Evolutionary conservation across 2,113 vertebrate genomes (phyloP), one percentile per base, ranked within the genome.

Genomic region (Sarotherodon lohbergeri): DNA sequence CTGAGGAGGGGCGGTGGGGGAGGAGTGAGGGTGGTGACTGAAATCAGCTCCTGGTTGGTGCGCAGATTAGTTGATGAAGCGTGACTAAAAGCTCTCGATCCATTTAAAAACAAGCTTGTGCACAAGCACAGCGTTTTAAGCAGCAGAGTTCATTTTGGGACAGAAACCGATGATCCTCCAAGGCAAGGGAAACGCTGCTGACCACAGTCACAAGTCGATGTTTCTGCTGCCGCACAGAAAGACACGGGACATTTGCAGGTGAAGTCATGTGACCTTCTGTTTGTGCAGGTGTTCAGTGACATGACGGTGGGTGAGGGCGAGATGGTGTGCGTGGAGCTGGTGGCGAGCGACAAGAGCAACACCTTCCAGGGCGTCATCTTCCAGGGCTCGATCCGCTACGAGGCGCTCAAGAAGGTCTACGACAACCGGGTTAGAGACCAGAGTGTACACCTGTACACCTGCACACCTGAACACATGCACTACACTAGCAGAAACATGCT

Each of bases 241-340:
- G 43, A 29, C 22, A 46, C 4, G 9, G 22, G 24, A 50, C 4
- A 19, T 19, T 76, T 76, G 19, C 24, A 22, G 34, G 66, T 46
- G 52, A 27, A 32, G 34, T 56, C 14, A 10, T 41, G 61, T 56
- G 9, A 34, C 9, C 29, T 89, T 32, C 24, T 85, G 19, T 63
- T 4, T 57, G 50, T 83, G 63, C 87, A 99, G 99, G 99, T 99
- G 73, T 99, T 99, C 94, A 97, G 97, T 3, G 99, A 99, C 91
- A 99, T 99, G 98, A 98, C 98, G 1, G 98, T 99, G 22, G 99
- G 98, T 4, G 98, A 99, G 92, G 98, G 99, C 2, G 99, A 99
- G 96, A 99, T 99, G 99, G 99, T 99, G 2, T 99, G 99, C 1
- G 99, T 99, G 92, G 99, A 99, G 94, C 97, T 99, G 88, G 98